Percentiles rank a stretch among this genome's conserved stretches.
Conservation (phyloP, 2,797 vertebrate genomes). For the Scarus forsteni region DNA sequence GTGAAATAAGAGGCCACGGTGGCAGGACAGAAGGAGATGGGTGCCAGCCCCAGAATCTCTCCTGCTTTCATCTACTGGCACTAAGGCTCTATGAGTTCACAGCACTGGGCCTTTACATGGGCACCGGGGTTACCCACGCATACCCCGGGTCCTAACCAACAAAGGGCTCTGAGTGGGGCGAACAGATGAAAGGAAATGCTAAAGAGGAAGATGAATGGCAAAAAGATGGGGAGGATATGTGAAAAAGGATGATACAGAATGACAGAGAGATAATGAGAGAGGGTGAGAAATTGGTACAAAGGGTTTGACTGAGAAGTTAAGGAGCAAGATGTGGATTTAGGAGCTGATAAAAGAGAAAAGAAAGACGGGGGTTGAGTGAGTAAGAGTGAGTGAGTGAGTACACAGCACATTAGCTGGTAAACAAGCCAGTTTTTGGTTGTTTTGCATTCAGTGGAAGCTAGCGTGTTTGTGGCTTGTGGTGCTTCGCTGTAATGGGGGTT, state of each 20-base stretch:
- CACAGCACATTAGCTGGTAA: slow-evolving; percentile 83
- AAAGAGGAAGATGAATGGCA: slow-evolving; percentile 50
- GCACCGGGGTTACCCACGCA: slow-evolving; percentile 83
- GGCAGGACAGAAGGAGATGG: slow-evolving; percentile 84
- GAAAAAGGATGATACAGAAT: slow-evolving; percentile 57
- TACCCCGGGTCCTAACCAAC: slow-evolving; percentile 79
- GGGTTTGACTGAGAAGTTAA: slow-evolving; percentile 27
- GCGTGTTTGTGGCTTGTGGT: slow-evolving; percentile 81
- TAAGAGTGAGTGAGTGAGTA: slow-evolving; percentile 44
- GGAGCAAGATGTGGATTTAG: slow-evolving; percentile 26
- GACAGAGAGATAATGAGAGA: slow-evolving; percentile 59
- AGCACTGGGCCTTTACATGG: slow-evolving; percentile 75
- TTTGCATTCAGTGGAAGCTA: slow-evolving; percentile 78
- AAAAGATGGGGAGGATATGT: slow-evolving; percentile 31
- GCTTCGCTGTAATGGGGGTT: slow-evolving; percentile 76
- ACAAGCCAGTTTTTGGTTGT: slow-evolving; percentile 83
- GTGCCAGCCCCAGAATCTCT: slow-evolving; percentile 79
- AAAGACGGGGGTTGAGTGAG: slow-evolving; percentile 24
- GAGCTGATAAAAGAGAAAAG: slow-evolving; percentile 27
- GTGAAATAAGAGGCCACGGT: slow-evolving; percentile 84
- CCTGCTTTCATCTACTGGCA: slow-evolving; percentile 83
- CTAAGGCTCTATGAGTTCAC: slow-evolving; percentile 74
- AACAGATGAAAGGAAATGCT: slow-evolving; percentile 67
- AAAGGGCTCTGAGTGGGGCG: slow-evolving; percentile 70
- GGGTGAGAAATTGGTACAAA: slow-evolving; percentile 52